These are phyloP conservation scores for Indri indri DNA, from an alignment of 2,113 vertebrate species.

Conservation along the genomic window DNA sequence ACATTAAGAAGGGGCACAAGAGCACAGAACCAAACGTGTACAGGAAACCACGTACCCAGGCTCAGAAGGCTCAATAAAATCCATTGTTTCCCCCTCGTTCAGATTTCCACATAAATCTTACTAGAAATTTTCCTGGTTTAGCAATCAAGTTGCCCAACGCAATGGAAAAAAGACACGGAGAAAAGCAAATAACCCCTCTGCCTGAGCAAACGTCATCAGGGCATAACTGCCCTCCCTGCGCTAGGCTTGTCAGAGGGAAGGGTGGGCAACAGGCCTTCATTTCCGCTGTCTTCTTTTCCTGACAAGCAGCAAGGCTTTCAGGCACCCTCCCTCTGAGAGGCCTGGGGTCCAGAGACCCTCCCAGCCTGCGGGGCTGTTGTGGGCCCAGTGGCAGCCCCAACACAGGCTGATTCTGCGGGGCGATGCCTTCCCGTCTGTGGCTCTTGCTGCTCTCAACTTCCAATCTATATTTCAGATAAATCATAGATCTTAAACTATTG, in stretches of 20 bases:
- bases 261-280: background rate
- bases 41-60: too few relatives aligned
- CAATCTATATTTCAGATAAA: background rate
- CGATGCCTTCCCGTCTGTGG: fast-evolving
- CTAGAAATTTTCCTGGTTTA: background rate
- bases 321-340: background rate
- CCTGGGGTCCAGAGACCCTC: background rate
- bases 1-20: too few relatives aligned
- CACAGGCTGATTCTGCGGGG: background rate
- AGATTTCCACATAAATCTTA: background rate
- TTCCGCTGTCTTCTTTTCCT: background rate
- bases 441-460: background rate
- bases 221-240: fast-evolving
- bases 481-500: background rate
- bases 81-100: background rate
- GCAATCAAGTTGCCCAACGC: background rate
- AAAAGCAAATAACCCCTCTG: background rate
- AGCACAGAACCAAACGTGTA: background rate
- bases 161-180: background rate
- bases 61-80: background rate
- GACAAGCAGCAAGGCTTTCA: too few relatives aligned
- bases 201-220: fast-evolving
- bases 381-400: background rate
- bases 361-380: fast-evolving
- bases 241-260: background rate